A percentile compares a stretch with the other conserved stretches of the same genome.
These are phyloP conservation scores for Chloebia gouldiae DNA, from an alignment of 2,113 vertebrate genomes.

Conservation along the genomic window DNA sequence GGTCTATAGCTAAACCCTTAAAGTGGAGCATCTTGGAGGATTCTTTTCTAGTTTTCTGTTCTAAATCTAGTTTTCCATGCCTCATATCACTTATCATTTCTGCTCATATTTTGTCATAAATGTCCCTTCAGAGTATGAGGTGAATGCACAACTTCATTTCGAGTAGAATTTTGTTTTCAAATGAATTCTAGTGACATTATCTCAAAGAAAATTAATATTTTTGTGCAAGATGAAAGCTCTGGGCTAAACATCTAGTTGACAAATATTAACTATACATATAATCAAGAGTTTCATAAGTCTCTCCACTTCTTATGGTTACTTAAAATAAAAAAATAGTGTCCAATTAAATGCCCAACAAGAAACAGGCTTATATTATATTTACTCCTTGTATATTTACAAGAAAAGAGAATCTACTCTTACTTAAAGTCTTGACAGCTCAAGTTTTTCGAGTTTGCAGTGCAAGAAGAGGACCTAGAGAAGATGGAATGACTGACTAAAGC, in stretches of 20 bases:
- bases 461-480: neutral
- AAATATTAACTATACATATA: neutral
- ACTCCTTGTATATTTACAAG: neutral
- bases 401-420: neutral
- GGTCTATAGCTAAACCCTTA: constrained; percentile 4
- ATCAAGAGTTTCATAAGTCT: neutral
- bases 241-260: neutral
- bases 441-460: neutral
- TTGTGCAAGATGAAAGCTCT: neutral
- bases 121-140: neutral
- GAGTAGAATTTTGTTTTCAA: neutral
- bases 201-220: neutral
- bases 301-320: neutral
- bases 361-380: neutral
- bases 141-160: neutral
- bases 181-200: neutral
- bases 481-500: neutral
- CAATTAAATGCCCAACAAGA: neutral
- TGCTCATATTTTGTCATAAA: neutral
- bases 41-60: constrained; percentile 17
- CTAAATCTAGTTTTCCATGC: neutral
- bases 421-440: neutral
- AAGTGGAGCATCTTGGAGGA: neutral
- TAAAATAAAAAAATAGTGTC: neutral
- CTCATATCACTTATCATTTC: neutral